phyloP scores from a whole-genome alignment of 2,797 vertebrate genomes.

The Pangasius mekongensis region DNA sequence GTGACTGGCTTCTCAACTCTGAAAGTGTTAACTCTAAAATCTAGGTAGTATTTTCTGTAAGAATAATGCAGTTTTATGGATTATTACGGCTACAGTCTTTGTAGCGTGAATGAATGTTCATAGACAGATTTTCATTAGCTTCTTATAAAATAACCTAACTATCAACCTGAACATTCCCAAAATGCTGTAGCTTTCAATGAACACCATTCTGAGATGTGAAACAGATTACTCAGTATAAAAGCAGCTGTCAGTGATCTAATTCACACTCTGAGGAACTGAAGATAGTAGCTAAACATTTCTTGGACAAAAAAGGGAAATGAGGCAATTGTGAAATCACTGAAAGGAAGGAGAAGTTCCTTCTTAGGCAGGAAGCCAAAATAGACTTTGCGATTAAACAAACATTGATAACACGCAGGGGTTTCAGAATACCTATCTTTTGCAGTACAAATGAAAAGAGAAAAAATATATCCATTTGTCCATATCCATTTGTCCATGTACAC shows the following conservation, averaged over 20 bases:
- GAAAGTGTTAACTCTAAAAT: constrained; percentile 37
- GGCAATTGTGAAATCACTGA: constrained; percentile 61
- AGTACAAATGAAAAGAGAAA: constrained; percentile 5
- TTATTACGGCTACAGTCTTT: background rate
- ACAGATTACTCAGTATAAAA: constrained; percentile 22
- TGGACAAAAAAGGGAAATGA: constrained; percentile 58
- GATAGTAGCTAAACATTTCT: constrained; percentile 50
- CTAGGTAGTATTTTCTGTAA: background rate
- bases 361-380: constrained; percentile 50
- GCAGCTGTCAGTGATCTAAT: constrained; percentile 45
- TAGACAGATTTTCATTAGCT: background rate
- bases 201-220: constrained; percentile 5
- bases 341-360: constrained; percentile 55
- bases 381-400: constrained; percentile 55
- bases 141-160: background rate
- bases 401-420: constrained; percentile 37
- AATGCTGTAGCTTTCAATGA: background rate
- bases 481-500: constrained; percentile 5
- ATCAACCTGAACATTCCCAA: background rate
- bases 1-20: constrained; percentile 40
- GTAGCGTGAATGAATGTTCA: background rate
- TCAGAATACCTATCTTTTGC: constrained; percentile 42
- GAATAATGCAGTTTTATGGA: background rate
- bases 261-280: constrained; percentile 31
- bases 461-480: constrained; percentile 1